Evolutionary conservation across 2,888 invertebrate genomes (phyloP).

Genomic region (Patella ulyssiponensis): DNA sequence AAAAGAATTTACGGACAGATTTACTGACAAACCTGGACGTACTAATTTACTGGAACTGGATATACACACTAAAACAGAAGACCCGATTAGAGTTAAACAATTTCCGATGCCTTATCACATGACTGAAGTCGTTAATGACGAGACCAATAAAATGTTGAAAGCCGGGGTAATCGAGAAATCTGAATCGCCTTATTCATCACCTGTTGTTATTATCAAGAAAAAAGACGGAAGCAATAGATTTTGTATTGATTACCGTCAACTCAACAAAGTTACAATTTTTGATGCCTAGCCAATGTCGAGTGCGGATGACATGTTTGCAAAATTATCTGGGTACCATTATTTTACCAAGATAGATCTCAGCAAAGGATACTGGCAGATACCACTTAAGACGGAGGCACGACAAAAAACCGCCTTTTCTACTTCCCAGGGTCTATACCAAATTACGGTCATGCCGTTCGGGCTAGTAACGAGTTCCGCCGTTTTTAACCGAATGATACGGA

Average conservation of each 20-base stretch:
- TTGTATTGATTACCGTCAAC: not conserved
- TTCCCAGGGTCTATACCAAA: too few relatives aligned
- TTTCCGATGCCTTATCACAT: not conserved
- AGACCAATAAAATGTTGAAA: too few relatives aligned
- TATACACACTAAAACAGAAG: not conserved
- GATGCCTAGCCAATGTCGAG: not conserved
- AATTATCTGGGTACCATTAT: not conserved
- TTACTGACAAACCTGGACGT: not conserved
- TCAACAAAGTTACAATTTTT: not conserved
- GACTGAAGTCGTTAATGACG: not conserved
- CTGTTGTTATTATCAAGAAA: not conserved
- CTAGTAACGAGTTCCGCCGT: slow-evolving; percentile 17
- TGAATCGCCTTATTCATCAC: not conserved
- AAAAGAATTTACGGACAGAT: not conserved
- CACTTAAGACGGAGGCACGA: not conserved
- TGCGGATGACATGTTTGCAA: not conserved
- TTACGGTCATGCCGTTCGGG: slow-evolving; percentile 26
- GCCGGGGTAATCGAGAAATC: not conserved
- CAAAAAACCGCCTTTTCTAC: slow-evolving; percentile 18
- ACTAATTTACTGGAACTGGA: not conserved
- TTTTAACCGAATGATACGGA: too few relatives aligned
- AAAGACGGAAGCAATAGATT: not conserved
- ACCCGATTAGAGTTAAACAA: not conserved
- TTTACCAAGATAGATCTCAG: slow-evolving; percentile 19
- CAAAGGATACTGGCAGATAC: slow-evolving; percentile 30